phyloP scores from a whole-genome alignment of 2,888 invertebrate species.

The Agriotes lineatus region DNA sequence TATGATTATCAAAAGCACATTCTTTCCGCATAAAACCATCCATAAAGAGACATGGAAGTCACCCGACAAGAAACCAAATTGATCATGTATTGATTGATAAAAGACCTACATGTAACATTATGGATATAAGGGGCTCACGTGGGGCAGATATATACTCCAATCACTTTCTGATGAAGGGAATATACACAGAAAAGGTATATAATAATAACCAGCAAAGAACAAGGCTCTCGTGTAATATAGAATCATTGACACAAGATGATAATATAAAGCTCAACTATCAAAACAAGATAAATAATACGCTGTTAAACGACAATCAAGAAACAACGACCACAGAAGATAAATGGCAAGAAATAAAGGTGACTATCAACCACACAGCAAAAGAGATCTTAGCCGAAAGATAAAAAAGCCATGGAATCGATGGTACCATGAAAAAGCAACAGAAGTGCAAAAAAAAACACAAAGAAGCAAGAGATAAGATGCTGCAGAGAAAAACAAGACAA shows the following conservation, averaged over 20 bases:
- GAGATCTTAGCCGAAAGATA: neutral
- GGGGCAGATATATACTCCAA: neutral
- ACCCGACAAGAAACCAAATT: conserved; percentile 5
- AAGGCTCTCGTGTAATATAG: neutral
- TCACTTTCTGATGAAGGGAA: neutral
- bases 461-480: neutral
- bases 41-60: neutral
- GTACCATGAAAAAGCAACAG: neutral
- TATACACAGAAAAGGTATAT: neutral
- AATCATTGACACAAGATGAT: conserved; percentile 6
- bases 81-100: neutral
- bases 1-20: neutral
- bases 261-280: neutral
- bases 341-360: neutral
- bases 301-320: neutral
- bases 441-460: neutral
- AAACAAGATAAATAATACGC: neutral
- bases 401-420: neutral
- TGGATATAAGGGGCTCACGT: neutral
- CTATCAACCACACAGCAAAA: neutral
- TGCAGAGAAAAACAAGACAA: too few species aligned
- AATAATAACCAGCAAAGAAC: neutral
- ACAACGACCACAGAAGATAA: neutral
- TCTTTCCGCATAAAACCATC: conserved; percentile 1
- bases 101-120: neutral